Evolutionary conservation across 2,888 invertebrate genomes (phyloP).

Genomic region (Dasysyrphus albostriatus): DNA sequence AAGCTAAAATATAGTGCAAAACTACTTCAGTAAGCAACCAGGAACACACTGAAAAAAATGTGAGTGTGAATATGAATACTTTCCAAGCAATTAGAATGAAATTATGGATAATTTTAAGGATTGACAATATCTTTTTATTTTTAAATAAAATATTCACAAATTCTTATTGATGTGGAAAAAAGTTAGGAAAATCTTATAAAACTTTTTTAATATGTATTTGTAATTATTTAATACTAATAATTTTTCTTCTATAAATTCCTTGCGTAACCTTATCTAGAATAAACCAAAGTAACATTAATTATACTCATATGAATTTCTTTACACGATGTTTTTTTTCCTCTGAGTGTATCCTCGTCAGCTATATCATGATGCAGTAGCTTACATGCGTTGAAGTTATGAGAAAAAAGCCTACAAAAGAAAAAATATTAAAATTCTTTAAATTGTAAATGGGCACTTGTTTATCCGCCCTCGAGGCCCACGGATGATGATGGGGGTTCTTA

Average conservation of each 20-base stretch:
- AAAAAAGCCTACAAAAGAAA: constrained; percentile 50
- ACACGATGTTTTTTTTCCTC: neutral
- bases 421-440: constrained; percentile 70
- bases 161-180: no score
- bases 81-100: neutral
- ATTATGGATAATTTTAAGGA: neutral
- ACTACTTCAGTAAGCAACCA: constrained; percentile 16
- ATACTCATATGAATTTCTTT: no score
- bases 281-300: neutral
- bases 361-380: constrained; percentile 3
- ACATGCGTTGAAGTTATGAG: constrained; percentile 32
- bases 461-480: constrained; percentile 50
- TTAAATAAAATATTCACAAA: no score
- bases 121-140: neutral
- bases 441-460: constrained; percentile 70
- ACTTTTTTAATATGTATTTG: no score
- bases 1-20: constrained; percentile 6
- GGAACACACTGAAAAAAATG: neutral
- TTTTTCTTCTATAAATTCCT: neutral
- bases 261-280: neutral
- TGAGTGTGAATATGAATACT: neutral
- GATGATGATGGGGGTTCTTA: constrained; percentile 32
- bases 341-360: neutral
- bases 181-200: no score
- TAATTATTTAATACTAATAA: no score